phyloP scores from a whole-genome alignment of 2,888 invertebrate species.

The Folsomia manolachei region DNA sequence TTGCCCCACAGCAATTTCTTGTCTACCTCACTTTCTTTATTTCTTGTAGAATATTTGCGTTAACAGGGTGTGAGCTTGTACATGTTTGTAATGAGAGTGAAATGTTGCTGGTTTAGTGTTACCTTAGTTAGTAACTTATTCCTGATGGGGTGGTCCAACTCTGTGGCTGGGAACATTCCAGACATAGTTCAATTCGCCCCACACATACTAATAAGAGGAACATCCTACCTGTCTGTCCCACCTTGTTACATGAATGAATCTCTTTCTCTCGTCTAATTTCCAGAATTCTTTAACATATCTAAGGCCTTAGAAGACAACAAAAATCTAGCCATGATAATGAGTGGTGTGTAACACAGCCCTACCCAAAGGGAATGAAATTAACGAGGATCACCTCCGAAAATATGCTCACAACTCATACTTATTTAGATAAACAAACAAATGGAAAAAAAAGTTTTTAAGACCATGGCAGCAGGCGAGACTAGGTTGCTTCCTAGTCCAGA shows the following conservation, averaged over 20 bases:
- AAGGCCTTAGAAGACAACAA: background rate
- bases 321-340: background rate
- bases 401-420: background rate
- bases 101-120: too few relatives aligned
- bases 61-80: too few relatives aligned
- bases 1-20: too few relatives aligned
- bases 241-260: background rate
- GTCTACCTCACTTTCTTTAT: too few relatives aligned
- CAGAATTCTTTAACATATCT: background rate
- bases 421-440: slow-evolving; percentile 10
- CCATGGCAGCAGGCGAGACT: slow-evolving; percentile 11
- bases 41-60: too few relatives aligned
- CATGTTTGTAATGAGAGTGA: too few relatives aligned
- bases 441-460: slow-evolving; percentile 5
- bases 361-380: slow-evolving; percentile 38
- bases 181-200: slow-evolving; percentile 32
- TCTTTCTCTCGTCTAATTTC: background rate
- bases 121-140: too few relatives aligned
- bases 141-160: slow-evolving; percentile 43
- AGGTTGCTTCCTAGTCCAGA: too few relatives aligned
- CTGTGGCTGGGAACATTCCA: slow-evolving; percentile 28
- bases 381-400: slow-evolving; percentile 18
- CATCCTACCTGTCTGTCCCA: slow-evolving; percentile 12
- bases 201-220: slow-evolving; percentile 11
- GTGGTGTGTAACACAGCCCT: slow-evolving; percentile 26